phyloP scores from a whole-genome alignment of 64 coral and sea anemone species.

The Montipora foliosa region DNA sequence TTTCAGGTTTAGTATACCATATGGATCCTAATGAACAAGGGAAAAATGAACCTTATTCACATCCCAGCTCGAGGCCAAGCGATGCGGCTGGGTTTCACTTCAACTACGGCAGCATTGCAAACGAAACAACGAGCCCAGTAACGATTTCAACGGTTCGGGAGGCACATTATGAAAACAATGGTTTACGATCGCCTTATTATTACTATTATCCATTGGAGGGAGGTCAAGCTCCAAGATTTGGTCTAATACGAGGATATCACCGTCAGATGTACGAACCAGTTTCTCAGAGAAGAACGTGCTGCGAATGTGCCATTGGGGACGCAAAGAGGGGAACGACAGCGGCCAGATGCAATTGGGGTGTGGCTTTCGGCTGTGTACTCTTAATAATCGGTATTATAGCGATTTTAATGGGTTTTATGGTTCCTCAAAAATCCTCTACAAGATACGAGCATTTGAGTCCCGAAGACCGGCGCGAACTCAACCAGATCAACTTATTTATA shows the following conservation, averaged over 20 bases:
- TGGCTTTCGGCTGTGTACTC: slow-evolving; percentile 66
- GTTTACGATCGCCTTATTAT: neutral
- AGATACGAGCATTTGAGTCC: slow-evolving; percentile 12
- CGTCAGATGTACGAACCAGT: slow-evolving; percentile 87
- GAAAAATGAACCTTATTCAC: neutral
- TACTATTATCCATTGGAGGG: slow-evolving; percentile 10
- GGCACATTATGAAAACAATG: neutral
- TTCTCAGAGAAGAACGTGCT: slow-evolving; percentile 50
- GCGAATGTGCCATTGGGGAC: slow-evolving; percentile 46
- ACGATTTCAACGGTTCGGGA: neutral
- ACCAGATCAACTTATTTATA: slow-evolving; percentile 64
- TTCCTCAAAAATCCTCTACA: slow-evolving; percentile 63
- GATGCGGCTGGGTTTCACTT: neutral
- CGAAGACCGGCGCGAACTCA: slow-evolving; percentile 50
- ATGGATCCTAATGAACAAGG: slow-evolving; percentile 6
- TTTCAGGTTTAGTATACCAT: neutral
- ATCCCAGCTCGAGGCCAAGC: neutral
- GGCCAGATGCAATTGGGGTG: slow-evolving; percentile 75
- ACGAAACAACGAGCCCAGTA: neutral
- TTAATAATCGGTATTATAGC: slow-evolving; percentile 80
- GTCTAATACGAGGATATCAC: slow-evolving; percentile 92
- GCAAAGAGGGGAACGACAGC: neutral
- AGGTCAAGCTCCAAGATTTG: slow-evolving; percentile 60
- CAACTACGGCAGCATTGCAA: neutral
- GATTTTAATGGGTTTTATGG: slow-evolving; percentile 81